Evolutionary conservation across 2,888 invertebrate species (phyloP).

Genomic region (Amitus sp.): DNA sequence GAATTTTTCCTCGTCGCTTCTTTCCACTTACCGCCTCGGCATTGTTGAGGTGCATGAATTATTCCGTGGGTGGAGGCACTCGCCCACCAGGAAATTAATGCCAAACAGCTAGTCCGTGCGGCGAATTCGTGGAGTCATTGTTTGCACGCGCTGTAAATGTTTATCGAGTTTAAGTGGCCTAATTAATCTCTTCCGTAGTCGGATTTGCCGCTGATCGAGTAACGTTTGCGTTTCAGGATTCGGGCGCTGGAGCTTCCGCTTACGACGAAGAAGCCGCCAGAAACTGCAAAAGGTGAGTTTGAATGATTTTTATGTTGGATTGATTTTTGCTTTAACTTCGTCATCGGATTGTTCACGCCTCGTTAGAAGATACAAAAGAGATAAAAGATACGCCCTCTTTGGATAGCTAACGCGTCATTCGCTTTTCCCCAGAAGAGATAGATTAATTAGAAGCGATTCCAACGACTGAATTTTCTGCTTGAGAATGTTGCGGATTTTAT

Average conservation of each 20-base stretch:
- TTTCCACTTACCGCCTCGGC: conserved; percentile 25
- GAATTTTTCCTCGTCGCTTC: conserved; percentile 22
- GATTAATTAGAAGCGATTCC: background rate
- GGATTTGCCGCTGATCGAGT: conserved; percentile 5
- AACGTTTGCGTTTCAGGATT: conserved; percentile 66
- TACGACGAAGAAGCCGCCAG: conserved; percentile 69
- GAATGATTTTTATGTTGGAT: background rate
- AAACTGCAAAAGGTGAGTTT: conserved; percentile 68
- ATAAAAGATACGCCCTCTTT: background rate
- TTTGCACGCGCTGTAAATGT: conserved; percentile 15
- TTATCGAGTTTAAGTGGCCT: conserved; percentile 15
- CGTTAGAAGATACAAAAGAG: no score
- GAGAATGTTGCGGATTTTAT: conserved; percentile 18
- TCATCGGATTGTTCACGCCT: background rate
- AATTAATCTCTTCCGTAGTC: conserved; percentile 23
- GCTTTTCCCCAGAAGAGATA: no score
- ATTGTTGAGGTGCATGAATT: conserved; percentile 38
- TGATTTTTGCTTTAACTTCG: background rate
- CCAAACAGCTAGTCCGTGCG: conserved; percentile 18
- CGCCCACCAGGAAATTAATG: conserved; percentile 40
- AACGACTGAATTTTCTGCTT: background rate
- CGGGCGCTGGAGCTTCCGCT: conserved; percentile 67
- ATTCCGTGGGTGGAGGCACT: conserved; percentile 37
- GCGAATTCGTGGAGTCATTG: conserved; percentile 19
- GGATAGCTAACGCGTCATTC: no score